A percentile compares a stretch with the other conserved stretches of the same genome.
Evolutionary conservation across 2,113 vertebrate species (phyloP).

Genomic region (Aptenodytes forsteri): DNA sequence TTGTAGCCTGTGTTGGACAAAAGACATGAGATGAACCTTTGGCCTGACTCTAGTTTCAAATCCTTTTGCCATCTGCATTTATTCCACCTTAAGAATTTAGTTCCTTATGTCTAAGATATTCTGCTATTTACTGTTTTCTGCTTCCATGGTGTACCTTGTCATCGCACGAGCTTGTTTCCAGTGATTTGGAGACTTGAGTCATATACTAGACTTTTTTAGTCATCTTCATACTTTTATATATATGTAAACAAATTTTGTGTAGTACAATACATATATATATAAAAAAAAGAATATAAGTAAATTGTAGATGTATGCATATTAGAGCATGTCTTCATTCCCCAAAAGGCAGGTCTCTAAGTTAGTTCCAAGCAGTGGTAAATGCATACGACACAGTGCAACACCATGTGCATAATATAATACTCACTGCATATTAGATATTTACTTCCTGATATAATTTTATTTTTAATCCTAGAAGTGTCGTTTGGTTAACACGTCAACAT

Average conservation of each 20-base stretch:
- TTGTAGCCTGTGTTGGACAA: neutral
- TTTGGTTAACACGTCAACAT: neutral
- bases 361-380: neutral
- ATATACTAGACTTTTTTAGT: neutral
- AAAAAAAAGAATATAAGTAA: neutral
- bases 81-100: neutral
- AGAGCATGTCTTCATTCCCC: neutral
- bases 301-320: neutral
- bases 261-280: neutral
- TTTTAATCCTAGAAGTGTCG: neutral
- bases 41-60: neutral
- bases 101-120: neutral
- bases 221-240: neutral
- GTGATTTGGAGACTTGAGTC: neutral
- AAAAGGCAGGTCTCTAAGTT: neutral
- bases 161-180: neutral
- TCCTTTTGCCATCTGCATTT: neutral
- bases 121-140: neutral
- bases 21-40: neutral
- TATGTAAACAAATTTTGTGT: neutral
- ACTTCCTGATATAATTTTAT: neutral
- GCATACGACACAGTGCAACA: neutral
- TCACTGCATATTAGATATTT: neutral
- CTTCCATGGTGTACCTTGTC: neutral
- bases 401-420: neutral